Conservation (phyloP, 1,140 invertebrate species). For the Archegozetes longisetosus region DNA sequence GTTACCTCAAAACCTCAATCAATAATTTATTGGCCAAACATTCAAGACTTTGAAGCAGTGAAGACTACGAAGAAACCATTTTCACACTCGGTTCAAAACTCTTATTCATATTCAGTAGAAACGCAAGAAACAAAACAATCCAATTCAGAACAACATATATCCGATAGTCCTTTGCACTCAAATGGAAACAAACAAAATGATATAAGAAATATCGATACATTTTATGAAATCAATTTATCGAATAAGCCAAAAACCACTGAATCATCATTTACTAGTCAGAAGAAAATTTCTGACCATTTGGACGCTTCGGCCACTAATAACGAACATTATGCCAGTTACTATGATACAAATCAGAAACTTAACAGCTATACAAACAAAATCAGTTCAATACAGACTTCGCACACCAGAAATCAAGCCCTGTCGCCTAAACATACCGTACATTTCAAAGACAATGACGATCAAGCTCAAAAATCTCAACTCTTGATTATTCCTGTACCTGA, state of each 20-base stretch:
- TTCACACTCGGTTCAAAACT: too few species aligned
- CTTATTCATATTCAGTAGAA: too few species aligned
- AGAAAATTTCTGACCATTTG: neutral
- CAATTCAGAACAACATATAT: too few species aligned
- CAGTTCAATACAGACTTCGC: neutral
- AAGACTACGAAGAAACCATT: neutral
- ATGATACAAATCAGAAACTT: neutral
- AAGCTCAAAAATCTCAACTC: neutral
- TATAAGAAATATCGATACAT: too few species aligned
- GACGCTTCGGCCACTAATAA: neutral
- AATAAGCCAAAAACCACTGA: neutral
- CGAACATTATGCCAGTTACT: neutral
- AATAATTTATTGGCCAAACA: neutral
- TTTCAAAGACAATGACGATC: neutral
- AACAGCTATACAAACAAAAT: neutral
- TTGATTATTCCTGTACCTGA: slow-evolving; percentile 14
- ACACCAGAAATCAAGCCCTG: neutral
- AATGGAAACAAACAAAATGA: too few species aligned
- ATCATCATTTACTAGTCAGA: neutral
- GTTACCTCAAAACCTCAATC: neutral
- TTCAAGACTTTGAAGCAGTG: neutral
- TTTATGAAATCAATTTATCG: neutral
- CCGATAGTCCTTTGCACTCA: too few species aligned
- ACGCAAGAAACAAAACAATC: too few species aligned
- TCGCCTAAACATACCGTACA: neutral